Evolutionary conservation across 2,113 vertebrate species (phyloP), one percentile per base, ranked within the genome.

Genomic region (Marmota monax): DNA sequence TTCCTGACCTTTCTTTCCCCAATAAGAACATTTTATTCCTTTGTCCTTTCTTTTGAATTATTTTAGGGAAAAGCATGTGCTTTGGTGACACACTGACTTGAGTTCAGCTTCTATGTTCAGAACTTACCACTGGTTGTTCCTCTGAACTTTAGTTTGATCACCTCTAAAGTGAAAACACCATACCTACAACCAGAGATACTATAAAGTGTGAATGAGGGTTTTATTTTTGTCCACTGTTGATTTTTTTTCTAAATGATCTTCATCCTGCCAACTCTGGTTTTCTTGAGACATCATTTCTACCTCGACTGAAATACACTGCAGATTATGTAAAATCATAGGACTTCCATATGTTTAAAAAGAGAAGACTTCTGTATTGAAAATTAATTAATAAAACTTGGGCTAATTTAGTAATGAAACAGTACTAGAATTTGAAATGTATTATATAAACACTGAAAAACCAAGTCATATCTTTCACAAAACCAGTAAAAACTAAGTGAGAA

Each of bases 1-100:
- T 70, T 97, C 74, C 53, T 96, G 94, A 96, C 92, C 95, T 98
- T 98, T 96, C 65, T 65, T 91, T 65, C 37, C 2, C 27, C 27
- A 96, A 65, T 4, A 79, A 88, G 48, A 84, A 2, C 4, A 32
- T 92, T 91, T 90, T 86, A 63, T 74, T 86, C 78, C 73, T 91
- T 94, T 88, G 7, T 70, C 51, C 27, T 45, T 34, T 72, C 12
- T 90, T 86, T 86, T 84, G 34, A 95, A 96, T 65, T 80, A 74
- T 67, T 69, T 95, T 4, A 32, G 76, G 39, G 8, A 8, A 73
- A 73, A 74, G 2, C 37, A 3, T 63, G 20, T 63, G 34, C 22
- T 83, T 48, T 34, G 0, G 4, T 73, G 53, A 61, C 17, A 13
- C 12, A 51, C 9, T 25, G n/a, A 82, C 17, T 16, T 4, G 4